Evolutionary conservation across 2,797 vertebrate genomes (phyloP), one percentile per base, ranked within the genome.

Genomic region (Myotis myotis): DNA sequence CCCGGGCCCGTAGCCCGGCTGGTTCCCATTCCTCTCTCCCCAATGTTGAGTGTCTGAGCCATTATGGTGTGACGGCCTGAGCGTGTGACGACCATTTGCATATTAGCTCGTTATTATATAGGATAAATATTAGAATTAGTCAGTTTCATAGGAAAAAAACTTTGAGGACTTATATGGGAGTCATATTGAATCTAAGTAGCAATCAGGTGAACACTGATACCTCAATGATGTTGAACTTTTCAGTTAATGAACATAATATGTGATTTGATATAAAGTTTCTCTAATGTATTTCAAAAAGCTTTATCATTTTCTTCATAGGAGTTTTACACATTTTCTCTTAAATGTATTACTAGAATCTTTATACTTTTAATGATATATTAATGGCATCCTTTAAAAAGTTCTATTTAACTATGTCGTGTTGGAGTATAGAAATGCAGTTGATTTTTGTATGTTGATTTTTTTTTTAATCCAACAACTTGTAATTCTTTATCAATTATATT

Each of bases 401-500:
- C 28, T 84, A 68, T 70, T 44, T 84, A 82, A 89, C 17, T 62
- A 91, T 60, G 70, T 28, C 75, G 16, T 85, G 11, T 23, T 30
- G 1, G 30, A 38, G 13, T 38, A 33, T 89, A 78, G 53, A 95
- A 93, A 78, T 89, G 13, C 2, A 41, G 38, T 20, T 62, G n/a
- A 70, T 70, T 90, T 93, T 91, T 66, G 8, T 30, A 71, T 19
- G 53, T 36, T 87, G 6, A 36, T 91, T 93, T 86, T 88, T 5
- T 72, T 95, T 89, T 89, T 6, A 89, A 89, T 44, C 15, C 22
- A 72, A n/a, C 41, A 87, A 68, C 41, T 91, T 83, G 2, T 6
- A 64, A 84, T 87, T 87, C 23, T 86, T 88, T 80, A 33, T 76
- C 47, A 62, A 47, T 57, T 84, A 57, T 78, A 95, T 95, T 93